Evolutionary conservation across 2,888 invertebrate species (phyloP).

Genomic region (Hipparchia semele): DNA sequence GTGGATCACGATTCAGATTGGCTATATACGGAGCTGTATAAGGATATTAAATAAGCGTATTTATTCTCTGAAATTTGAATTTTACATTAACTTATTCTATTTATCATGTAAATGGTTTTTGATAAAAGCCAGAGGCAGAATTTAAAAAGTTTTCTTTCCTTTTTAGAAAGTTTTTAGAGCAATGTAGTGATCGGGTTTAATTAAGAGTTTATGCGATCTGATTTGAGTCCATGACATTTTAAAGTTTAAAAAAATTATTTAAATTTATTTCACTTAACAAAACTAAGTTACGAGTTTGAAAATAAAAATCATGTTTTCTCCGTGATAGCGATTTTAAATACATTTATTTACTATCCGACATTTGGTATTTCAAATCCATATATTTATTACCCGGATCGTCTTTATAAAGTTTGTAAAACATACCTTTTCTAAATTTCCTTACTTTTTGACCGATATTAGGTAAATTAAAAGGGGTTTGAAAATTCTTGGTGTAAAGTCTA

Average conservation of each 20-base stretch:
- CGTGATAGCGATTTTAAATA: not conserved
- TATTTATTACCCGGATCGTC: too few relatives aligned
- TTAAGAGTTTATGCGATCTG: not conserved
- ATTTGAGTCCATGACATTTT: not conserved
- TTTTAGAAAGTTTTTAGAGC: not conserved
- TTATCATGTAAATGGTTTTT: too few relatives aligned
- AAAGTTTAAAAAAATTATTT: too few relatives aligned
- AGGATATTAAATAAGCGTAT: slow-evolving; percentile 1
- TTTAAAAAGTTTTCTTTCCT: not conserved
- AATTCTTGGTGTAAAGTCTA: too few relatives aligned
- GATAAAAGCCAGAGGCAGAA: too few relatives aligned
- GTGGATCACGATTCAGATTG: too few relatives aligned
- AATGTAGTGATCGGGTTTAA: not conserved
- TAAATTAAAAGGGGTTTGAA: too few relatives aligned
- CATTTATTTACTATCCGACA: not conserved
- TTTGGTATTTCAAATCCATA: not conserved
- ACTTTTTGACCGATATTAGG: not conserved
- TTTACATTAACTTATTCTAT: not conserved
- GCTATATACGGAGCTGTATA: too few relatives aligned
- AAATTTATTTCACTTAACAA: too few relatives aligned
- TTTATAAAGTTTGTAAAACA: too few relatives aligned
- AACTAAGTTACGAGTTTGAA: too few relatives aligned
- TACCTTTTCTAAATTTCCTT: not conserved
- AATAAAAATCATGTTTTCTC: not conserved
- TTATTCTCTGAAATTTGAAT: not conserved